These are phyloP conservation scores for Orycteropus afer DNA, from an alignment of 2,113 vertebrate species.

Conservation along the genomic window DNA sequence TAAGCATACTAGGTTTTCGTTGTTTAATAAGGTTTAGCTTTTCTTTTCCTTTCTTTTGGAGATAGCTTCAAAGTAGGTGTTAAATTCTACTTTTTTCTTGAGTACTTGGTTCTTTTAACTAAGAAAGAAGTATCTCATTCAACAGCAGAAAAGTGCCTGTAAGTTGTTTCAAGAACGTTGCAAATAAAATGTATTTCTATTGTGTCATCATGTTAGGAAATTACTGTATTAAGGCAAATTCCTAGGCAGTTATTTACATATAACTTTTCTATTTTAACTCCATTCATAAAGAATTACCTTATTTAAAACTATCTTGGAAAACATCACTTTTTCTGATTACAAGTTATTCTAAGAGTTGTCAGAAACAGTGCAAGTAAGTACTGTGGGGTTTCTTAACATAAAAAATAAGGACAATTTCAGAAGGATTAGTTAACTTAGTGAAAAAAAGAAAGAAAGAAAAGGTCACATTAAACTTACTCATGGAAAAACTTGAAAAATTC, in stretches of 20 bases:
- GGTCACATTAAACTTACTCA: constrained; percentile 7
- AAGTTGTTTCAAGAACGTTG: constrained; percentile 53
- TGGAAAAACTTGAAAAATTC: constrained; percentile 28
- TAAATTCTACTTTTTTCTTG: not conserved
- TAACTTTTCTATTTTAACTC: constrained; percentile 46
- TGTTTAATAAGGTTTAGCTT: constrained; percentile 8
- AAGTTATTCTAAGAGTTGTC: constrained; percentile 26
- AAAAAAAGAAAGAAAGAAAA: constrained; percentile 24
- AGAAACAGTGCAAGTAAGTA: not conserved
- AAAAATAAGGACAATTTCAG: not conserved
- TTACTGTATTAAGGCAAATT: constrained; percentile 50
- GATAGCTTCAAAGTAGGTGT: not conserved
- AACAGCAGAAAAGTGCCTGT: not conserved
- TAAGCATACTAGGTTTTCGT: constrained; percentile 18
- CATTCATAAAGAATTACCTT: constrained; percentile 9
- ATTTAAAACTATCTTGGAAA: constrained; percentile 52
- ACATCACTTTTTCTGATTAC: not conserved
- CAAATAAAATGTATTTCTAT: constrained; percentile 31
- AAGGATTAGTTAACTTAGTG: not conserved
- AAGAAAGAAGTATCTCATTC: constrained; percentile 41
- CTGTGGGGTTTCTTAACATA: not conserved
- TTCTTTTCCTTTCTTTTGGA: constrained; percentile 34
- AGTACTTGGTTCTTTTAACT: not conserved
- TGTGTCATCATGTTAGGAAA: not conserved
- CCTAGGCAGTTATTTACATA: constrained; percentile 29